These are phyloP conservation scores for Pandemis heparana DNA, from an alignment of 2,888 invertebrate genomes.

Conservation along the genomic window DNA sequence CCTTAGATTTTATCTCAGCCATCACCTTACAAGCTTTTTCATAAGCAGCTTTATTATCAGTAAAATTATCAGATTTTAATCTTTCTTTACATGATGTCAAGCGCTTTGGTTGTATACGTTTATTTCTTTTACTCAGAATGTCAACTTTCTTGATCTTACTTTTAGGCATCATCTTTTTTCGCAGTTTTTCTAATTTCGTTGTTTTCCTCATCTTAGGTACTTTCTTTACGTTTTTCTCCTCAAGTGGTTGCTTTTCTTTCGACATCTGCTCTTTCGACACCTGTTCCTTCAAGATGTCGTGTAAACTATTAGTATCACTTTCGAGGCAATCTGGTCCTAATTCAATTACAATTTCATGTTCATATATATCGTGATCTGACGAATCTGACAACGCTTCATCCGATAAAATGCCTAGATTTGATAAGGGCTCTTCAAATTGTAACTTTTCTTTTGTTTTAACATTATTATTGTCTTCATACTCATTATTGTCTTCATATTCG, in stretches of 20 bases:
- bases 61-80: conserved; percentile 48
- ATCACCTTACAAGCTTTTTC: conserved; percentile 71
- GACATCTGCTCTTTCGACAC: conserved; percentile 16
- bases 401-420: conserved; percentile 1
- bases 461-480: not conserved
- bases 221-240: conserved; percentile 39
- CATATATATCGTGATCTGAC: conserved; percentile 30
- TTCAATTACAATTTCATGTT: conserved; percentile 29
- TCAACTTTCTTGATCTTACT: conserved; percentile 61
- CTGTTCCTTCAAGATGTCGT: conserved; percentile 28
- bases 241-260: not conserved
- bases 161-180: conserved; percentile 62
- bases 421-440: conserved; percentile 25
- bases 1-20: conserved; percentile 61
- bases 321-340: conserved; percentile 27
- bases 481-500: not conserved
- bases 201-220: conserved; percentile 55
- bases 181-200: conserved; percentile 65
- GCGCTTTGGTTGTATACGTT: conserved; percentile 49
- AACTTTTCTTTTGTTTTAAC: conserved; percentile 23
- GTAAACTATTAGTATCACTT: conserved; percentile 14
- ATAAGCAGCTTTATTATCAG: conserved; percentile 64
- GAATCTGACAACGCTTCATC: conserved; percentile 16
- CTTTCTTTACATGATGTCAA: conserved; percentile 44
- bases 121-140: conserved; percentile 47